Conservation (phyloP, 1,140 invertebrate species). For the Nymphalis io region DNA sequence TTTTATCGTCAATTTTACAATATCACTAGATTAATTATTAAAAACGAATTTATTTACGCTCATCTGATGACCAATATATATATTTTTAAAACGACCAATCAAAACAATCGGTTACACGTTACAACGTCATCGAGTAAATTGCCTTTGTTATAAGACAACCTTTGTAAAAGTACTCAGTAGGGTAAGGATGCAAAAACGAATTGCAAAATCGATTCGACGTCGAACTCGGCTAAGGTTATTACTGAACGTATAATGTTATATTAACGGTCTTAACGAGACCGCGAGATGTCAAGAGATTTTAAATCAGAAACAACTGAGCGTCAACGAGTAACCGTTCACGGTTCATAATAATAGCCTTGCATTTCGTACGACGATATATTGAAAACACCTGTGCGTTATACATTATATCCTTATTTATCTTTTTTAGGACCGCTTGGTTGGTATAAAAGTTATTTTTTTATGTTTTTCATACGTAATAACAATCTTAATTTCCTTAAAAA, state of each 20-base stretch:
- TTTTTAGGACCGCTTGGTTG: neutral
- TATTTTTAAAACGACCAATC: neutral
- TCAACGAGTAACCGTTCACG: constrained; percentile 14
- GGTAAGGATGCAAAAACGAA: constrained; percentile 33
- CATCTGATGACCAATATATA: too few species aligned
- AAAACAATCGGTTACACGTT: constrained; percentile 4
- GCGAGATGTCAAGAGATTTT: constrained; percentile 23
- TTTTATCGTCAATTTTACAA: too few species aligned
- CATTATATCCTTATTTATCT: constrained; percentile 20
- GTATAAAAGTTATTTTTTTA: neutral
- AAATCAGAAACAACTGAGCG: constrained; percentile 24
- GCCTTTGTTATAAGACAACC: constrained; percentile 31
- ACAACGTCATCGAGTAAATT: constrained; percentile 14
- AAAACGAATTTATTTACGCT: too few species aligned
- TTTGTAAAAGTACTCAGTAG: constrained; percentile 15
- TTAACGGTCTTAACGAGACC: constrained; percentile 12
- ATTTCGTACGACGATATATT: constrained; percentile 28
- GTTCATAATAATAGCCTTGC: constrained; percentile 27
- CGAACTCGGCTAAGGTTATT: constrained; percentile 36
- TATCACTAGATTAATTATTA: too few species aligned
- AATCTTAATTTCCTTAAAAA: neutral
- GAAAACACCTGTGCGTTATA: constrained; percentile 21
- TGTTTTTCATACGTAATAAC: neutral
- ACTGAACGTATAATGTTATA: constrained; percentile 11
- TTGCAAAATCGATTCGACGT: constrained; percentile 35